Evolutionary conservation across 2,888 invertebrate species (phyloP), one percentile per base, ranked within the genome.

Genomic region (Carterocephalus palaemon): DNA sequence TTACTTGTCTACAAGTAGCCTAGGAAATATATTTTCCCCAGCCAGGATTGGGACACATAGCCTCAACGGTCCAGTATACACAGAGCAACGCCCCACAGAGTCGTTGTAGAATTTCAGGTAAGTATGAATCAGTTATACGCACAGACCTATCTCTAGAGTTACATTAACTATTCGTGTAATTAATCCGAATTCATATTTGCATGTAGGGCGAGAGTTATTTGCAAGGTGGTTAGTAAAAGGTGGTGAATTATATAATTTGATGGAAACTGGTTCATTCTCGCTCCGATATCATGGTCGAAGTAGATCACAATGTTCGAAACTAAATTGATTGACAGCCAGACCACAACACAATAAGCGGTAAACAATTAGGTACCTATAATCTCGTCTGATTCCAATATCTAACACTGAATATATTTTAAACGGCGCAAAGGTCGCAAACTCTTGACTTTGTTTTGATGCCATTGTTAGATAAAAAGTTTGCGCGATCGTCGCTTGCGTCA

Each of bases 261-360:
- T n/a, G n/a, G n/a, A n/a, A n/a, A 41, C 17, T 41, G 19, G 17
- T 41, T 24, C 41, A 24, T 32, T 33, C 15, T 20, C 22, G n/a
- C 5, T 32, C n/a, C 10, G 5, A 33, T 6, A n/a, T 19, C 38
- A 23, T 12, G 51, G 51, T 50, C 66, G 67, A 80, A 72, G 68
- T 78, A 75, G 78, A 79, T 77, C 82, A 74, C 55, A 72, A 65
- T 65, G 68, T 72, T 77, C 64, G 71, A 77, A 75, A 77, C 75
- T 67, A 69, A 74, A 59, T 71, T 82, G 84, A 85, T 80, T 82
- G 85, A 84, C 85, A 83, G 81, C 52, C 62, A 62, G 69, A 69
- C n/a, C 73, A 70, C 61, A 62, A 65, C 64, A 76, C 73, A 75
- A 74, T 75, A 70, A 73, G 63, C 64, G 67, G 70, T 78, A 74